Base-by-base conservation (phyloP, 2,888 invertebrate species). In the Drosophila prostipennis region DNA sequence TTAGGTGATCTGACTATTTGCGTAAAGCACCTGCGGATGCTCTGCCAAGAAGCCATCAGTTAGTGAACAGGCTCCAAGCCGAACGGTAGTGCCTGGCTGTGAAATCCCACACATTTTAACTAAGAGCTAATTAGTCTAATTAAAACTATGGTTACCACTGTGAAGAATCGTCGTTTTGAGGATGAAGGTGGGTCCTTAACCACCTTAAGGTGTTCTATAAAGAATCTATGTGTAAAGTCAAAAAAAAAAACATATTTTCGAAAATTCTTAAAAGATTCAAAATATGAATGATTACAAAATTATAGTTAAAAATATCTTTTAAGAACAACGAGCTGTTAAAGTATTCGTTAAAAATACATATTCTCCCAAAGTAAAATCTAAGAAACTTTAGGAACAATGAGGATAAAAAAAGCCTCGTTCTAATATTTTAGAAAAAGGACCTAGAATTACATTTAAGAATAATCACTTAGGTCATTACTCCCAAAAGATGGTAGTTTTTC, bases 81-180 rank as follows among this genome's bases (percentile, higher is more conserved):
- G 79, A 58, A 55, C 70, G 74, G 77, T 70, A 65, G 70, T 80
- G 63, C 37, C 71, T 52, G 16, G 11, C 32, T 42, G 52, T 51
- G 34, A 69, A 46, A 68, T 52, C 68, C 68, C 43, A 48, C 42
- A 23, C n/a, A 45, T 0, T 29, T 7, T 6, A 42, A 32, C 16
- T 10, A 2, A 51, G 19, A 58, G 52, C 14, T 29, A 45, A 43
- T 19, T 42, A 26, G 43, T 26, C 6, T 1, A 23, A 11, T 8
- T 52, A 11, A 6, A 3, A 57, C 13, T 13, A 46, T 55, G 54
- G 60, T 46, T 34, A 78, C 76, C 40, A 90, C 90, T 84, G 89
- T 82, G 26, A 91, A 91, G 68, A 91, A 91, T 87, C 91, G 91
- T 59, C 87, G 91, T 42, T 90, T 78, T 58, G 90, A 90, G 43